Conservation (phyloP, 2,797 vertebrate genomes). For the Carapus acus region DNA sequence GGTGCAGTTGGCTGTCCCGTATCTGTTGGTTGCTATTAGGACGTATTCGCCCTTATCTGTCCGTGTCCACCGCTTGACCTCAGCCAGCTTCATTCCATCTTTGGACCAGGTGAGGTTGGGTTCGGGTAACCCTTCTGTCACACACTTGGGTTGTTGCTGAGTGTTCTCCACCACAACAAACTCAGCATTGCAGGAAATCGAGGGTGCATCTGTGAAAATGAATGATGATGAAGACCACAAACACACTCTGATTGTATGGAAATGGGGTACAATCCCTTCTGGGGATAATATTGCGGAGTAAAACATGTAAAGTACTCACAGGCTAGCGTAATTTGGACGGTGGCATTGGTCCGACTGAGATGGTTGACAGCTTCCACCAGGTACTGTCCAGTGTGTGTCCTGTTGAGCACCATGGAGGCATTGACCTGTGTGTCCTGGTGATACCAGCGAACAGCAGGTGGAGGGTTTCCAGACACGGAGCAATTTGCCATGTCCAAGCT, state of each 20-base stretch:
- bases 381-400: constrained; percentile 43
- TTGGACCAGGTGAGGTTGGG: constrained; percentile 34
- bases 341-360: accelerated
- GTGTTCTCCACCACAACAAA: constrained; percentile 17
- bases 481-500: constrained; percentile 18
- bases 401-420: constrained; percentile 22
- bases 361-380: neutral
- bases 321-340: constrained; percentile 43
- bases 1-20: constrained; percentile 3
- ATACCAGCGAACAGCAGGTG: constrained; percentile 39
- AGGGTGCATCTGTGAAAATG: constrained; percentile 42
- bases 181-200: constrained; percentile 7
- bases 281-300: neutral
- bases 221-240: no score
- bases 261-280: neutral
- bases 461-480: constrained; percentile 47
- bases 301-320: constrained; percentile 47
- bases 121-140: constrained; percentile 31
- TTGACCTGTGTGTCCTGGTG: neutral
- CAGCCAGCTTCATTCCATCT: neutral
- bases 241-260: neutral
- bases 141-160: constrained; percentile 7
- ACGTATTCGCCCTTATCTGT: constrained; percentile 38
- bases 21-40: constrained; percentile 33
- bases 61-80: constrained; percentile 10